Evolutionary conservation across 2,888 invertebrate species (phyloP).

Genomic region (Hydropsyche betteni): DNA sequence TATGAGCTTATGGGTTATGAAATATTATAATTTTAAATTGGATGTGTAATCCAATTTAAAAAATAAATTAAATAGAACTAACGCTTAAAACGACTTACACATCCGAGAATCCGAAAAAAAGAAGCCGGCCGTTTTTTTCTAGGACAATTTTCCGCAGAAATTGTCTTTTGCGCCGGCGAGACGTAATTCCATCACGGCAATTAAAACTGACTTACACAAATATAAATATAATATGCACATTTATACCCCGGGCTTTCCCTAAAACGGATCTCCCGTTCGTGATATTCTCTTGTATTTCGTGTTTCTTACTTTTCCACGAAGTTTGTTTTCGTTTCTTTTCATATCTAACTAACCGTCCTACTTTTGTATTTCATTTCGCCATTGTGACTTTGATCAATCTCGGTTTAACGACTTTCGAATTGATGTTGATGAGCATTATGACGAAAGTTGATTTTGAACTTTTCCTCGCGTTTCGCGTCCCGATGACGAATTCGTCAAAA

Average conservation of each 20-base stretch:
- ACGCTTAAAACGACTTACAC: too few relatives aligned
- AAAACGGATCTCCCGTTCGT: conserved; percentile 1
- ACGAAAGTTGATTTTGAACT: too few relatives aligned
- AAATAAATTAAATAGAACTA: too few relatives aligned
- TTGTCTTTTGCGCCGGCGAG: conserved; percentile 15
- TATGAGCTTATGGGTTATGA: too few relatives aligned
- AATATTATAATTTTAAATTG: too few relatives aligned
- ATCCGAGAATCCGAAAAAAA: conserved; percentile 7
- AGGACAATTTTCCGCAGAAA: conserved; percentile 24
- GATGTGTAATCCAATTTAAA: too few relatives aligned
- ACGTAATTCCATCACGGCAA: conserved; percentile 13
- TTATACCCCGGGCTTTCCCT: background rate
- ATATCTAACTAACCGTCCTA: background rate
- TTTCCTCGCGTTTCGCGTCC: too few relatives aligned
- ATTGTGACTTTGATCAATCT: too few relatives aligned
- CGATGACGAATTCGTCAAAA: too few relatives aligned
- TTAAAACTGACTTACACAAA: conserved; percentile 19
- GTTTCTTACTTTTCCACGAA: background rate
- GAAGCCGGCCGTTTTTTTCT: background rate
- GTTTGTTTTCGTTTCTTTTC: background rate
- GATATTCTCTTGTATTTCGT: background rate
- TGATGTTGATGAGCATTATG: too few relatives aligned
- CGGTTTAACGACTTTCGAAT: too few relatives aligned
- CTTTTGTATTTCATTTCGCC: too few relatives aligned
- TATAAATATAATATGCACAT: conserved; percentile 16